Conservation (phyloP, 1,140 invertebrate species). For the Melanaphis sacchari region DNA sequence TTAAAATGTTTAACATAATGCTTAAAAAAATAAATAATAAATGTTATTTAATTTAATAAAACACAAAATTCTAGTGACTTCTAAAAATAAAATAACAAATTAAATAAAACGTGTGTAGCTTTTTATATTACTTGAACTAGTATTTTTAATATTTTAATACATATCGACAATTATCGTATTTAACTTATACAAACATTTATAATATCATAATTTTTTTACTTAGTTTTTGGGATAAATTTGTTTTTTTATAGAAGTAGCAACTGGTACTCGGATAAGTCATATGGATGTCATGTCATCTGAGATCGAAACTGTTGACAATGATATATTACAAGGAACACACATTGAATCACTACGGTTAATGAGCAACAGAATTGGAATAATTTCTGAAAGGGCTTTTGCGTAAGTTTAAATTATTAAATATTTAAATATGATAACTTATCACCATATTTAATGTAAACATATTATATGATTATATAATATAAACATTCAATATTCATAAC, state of each 20-base stretch:
- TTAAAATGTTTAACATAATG: no score
- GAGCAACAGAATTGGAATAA: slow-evolving; percentile 54
- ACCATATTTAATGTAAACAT: background rate
- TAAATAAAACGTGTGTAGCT: background rate
- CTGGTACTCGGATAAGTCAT: slow-evolving; percentile 52
- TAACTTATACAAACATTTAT: background rate
- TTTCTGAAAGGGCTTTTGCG: slow-evolving; percentile 54
- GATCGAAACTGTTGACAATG: slow-evolving; percentile 55
- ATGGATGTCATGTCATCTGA: slow-evolving; percentile 56
- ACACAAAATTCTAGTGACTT: background rate
- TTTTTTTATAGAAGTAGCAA: slow-evolving; percentile 24
- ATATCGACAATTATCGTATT: no score
- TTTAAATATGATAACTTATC: background rate
- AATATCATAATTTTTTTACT: background rate
- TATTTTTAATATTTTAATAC: no score
- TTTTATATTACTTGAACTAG: no score
- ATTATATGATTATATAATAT: background rate
- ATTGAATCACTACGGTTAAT: slow-evolving; percentile 56
- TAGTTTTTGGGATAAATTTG: background rate
- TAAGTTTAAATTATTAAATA: slow-evolving; percentile 27
- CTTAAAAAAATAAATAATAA: no score
- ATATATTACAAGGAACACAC: slow-evolving; percentile 52
- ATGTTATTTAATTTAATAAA: no score
- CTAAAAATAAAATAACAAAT: no score
- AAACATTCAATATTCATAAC: background rate